Evolutionary conservation across 1,140 invertebrate genomes (phyloP), one percentile per base, ranked within the genome.

Genomic region (Philotrypesis tridentata): DNA sequence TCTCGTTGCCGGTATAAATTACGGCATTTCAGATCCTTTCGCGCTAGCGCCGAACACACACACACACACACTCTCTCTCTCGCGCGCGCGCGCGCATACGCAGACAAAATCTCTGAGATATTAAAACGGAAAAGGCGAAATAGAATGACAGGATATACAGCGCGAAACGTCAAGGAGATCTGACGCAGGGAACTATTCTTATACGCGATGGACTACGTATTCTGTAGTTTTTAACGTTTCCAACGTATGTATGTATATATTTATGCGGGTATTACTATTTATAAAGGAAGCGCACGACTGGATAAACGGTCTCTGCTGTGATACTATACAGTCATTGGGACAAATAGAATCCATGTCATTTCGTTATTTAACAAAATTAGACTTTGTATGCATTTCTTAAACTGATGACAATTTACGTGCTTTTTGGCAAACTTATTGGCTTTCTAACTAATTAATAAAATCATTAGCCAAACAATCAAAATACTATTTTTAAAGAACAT

Each of bases 1-100:
- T 68, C 48, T 82, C 48, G 48, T 67, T 77, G 48, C 80, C 31
- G 8, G 33, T 72, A 77, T 82, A 77, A 77, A 82, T 82, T 71
- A 82, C 37, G 25, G 25, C 31, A 43, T 63, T 76, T 82, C 23
- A 61, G 29, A 70, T 75, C 61, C 37, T 74, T 80, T 65, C 43
- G 63, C 63, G 74, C 25, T 12, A 65, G 63, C 37, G 37, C 33
- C 1, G 40, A 29, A 11, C 12, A n/a, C 29, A 17, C 21, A 55
- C 25, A 73, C 25, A 61, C 17, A 11, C 60, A 21, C 21, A n/a
- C n/a, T n/a, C n/a, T n/a, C n/a, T n/a, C n/a, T n/a, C 60, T 27
- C n/a, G n/a, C 60, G 17, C 60, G 23, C 37, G 6, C 25, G 7
- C 63, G 27, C 12, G 7, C 21, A 65, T 2, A 61, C 21, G 21